These are phyloP conservation scores for Rhinopomastus cyanomelas DNA, from an alignment of 2,113 vertebrate genomes.

Conservation along the genomic window DNA sequence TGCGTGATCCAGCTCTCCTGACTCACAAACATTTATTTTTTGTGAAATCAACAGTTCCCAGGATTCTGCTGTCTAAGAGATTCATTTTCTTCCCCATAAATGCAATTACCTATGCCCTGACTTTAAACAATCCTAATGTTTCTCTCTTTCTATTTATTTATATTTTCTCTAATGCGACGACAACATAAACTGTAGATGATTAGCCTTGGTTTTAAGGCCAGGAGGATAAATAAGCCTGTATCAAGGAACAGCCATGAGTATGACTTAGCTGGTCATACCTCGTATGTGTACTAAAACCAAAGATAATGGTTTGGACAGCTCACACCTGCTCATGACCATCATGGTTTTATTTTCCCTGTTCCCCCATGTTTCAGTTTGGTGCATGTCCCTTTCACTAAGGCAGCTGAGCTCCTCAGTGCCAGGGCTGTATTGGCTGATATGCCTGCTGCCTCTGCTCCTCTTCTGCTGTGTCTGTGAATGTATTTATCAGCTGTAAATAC, in stretches of 20 bases:
- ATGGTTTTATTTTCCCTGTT: background rate
- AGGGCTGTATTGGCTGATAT: background rate
- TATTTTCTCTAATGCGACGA: background rate
- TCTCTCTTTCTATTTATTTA: accelerated
- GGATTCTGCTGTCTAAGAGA: background rate
- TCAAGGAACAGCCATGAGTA: background rate
- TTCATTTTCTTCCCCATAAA: background rate
- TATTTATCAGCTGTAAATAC: background rate
- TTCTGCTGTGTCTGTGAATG: background rate
- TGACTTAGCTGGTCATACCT: background rate
- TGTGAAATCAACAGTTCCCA: background rate
- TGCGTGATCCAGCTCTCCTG: background rate
- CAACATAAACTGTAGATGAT: background rate
- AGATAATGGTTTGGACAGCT: background rate
- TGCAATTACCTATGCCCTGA: background rate
- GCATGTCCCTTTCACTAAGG: background rate
- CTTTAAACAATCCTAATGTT: background rate
- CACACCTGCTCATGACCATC: background rate
- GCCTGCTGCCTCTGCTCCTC: background rate
- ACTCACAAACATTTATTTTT: background rate
- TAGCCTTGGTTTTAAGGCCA: background rate
- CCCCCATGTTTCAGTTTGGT: background rate
- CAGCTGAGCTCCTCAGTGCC: background rate
- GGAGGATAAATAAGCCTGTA: background rate
- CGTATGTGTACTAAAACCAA: background rate